Base-by-base conservation (phyloP, 2,113 vertebrate species). In the Triplophysa dalaica region DNA sequence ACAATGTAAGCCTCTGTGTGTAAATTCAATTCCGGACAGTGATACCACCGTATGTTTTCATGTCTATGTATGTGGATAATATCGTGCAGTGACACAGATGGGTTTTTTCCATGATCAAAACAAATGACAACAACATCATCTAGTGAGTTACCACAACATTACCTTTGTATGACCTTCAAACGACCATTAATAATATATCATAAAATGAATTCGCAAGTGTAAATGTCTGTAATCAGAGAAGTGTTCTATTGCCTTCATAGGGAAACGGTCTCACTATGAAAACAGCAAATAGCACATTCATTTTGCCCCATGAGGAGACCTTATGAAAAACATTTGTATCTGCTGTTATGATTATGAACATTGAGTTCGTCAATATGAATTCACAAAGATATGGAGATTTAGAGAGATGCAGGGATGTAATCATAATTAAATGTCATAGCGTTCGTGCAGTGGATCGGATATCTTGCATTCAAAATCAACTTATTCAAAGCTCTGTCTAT, bases 41-140 rank as follows among this genome's bases (percentile, higher is more conserved):
- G 43, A 22, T 70, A 26, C 7, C 13, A 26, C 79, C 79, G 75
- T 81, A 72, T 81, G 72, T 67, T 81, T 81, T 22, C 26, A 75
- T 75, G 50, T 75, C 75, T 75, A 13, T 45, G 54, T 75, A 19
- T 45, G 64, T 75, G 64, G 29, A 66, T 60, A 56, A 62, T 14
- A 74, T 16, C 29, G 58, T 64, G 14, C 21, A 33, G 48, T 70
- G 50, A 72, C 6, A 0, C 26, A 72, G 52, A 72, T 21, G 11
- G 13, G 3, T 8, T 33, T 26, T n/a, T 33, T 70, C 10, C 29
- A 68, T 67, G 61, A 68, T 58, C 54, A 19, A 54, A 29, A 54
- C 21, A n/a, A 74, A 64, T 14, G 19, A 73, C 21, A 60, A 41
- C 4, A 43, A 60, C 48, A 65, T 9, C 17, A 52, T 50, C 19